These are phyloP conservation scores for Bacillus rossius DNA, from an alignment of 1,140 invertebrate genomes.

Conservation along the genomic window DNA sequence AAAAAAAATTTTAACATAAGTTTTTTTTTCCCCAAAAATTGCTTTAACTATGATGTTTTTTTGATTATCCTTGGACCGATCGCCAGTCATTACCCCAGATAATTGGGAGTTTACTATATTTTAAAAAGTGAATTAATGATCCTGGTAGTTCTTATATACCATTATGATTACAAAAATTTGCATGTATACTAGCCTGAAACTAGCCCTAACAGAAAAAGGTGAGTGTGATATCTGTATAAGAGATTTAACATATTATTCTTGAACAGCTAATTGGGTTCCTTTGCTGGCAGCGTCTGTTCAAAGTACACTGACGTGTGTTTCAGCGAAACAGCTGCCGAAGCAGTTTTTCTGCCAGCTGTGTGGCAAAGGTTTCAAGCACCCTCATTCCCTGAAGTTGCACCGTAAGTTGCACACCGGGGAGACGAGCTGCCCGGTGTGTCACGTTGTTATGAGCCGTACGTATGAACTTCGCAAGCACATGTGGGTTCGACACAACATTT, in stretches of 20 bases:
- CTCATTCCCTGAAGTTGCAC: slow-evolving; percentile 66
- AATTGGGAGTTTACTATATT: background rate
- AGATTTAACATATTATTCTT: too few species aligned
- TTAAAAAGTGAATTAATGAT: slow-evolving; percentile 5
- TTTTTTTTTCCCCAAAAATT: too few species aligned
- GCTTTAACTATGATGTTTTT: too few species aligned
- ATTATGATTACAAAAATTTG: background rate
- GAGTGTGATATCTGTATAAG: too few species aligned
- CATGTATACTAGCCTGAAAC: background rate
- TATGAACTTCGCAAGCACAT: slow-evolving; percentile 35
- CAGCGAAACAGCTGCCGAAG: background rate
- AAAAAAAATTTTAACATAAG: too few species aligned
- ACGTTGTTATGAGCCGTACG: slow-evolving; percentile 30
- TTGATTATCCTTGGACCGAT: too few species aligned
- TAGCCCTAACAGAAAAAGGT: background rate
- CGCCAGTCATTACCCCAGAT: too few species aligned
- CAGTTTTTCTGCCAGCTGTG: slow-evolving; percentile 50
- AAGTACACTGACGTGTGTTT: background rate
- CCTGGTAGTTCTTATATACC: background rate
- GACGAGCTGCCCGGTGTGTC: slow-evolving; percentile 32
- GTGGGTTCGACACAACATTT: slow-evolving; percentile 22
- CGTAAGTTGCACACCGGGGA: slow-evolving; percentile 56
- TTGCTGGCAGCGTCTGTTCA: background rate
- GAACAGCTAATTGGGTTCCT: background rate
- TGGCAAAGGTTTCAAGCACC: slow-evolving; percentile 70